phyloP scores from a whole-genome alignment of 2,888 invertebrate genomes.

The Lycia hirtaria region DNA sequence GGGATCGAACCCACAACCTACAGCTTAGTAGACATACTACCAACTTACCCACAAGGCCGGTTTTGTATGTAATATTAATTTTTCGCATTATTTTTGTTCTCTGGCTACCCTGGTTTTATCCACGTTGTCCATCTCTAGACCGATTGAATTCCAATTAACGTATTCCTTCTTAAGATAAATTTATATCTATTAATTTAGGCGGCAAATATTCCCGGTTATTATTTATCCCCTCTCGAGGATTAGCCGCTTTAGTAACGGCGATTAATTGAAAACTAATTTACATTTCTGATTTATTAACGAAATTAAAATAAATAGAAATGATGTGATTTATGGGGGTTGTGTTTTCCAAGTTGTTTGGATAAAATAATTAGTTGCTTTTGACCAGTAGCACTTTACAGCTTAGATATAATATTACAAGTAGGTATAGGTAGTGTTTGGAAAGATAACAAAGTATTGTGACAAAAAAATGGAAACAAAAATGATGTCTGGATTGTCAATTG shows the following conservation, averaged over 20 bases:
- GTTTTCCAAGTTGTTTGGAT: too few relatives aligned
- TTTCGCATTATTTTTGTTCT: background rate
- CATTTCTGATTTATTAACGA: conserved; percentile 3
- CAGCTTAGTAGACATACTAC: too few relatives aligned
- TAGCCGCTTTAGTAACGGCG: background rate
- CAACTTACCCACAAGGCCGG: too few relatives aligned
- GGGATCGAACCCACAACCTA: too few relatives aligned
- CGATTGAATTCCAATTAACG: conserved; percentile 1
- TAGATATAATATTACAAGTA: too few relatives aligned
- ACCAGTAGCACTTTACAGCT: too few relatives aligned
- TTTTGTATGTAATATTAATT: background rate
- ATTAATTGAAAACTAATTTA: conserved; percentile 13
- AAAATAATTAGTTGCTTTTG: too few relatives aligned
- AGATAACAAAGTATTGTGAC: too few relatives aligned
- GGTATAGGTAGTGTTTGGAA: too few relatives aligned
- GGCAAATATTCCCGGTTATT: conserved; percentile 7
- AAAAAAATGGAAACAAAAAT: too few relatives aligned
- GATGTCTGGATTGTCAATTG: too few relatives aligned
- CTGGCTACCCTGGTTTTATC: background rate
- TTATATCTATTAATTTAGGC: conserved; percentile 6
- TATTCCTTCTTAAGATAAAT: conserved; percentile 3
- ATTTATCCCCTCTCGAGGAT: conserved; percentile 3
- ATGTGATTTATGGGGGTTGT: background rate
- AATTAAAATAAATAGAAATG: conserved; percentile 9
- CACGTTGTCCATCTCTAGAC: background rate